Base-by-base conservation (phyloP, 2,113 vertebrate genomes). In the Passer domesticus region DNA sequence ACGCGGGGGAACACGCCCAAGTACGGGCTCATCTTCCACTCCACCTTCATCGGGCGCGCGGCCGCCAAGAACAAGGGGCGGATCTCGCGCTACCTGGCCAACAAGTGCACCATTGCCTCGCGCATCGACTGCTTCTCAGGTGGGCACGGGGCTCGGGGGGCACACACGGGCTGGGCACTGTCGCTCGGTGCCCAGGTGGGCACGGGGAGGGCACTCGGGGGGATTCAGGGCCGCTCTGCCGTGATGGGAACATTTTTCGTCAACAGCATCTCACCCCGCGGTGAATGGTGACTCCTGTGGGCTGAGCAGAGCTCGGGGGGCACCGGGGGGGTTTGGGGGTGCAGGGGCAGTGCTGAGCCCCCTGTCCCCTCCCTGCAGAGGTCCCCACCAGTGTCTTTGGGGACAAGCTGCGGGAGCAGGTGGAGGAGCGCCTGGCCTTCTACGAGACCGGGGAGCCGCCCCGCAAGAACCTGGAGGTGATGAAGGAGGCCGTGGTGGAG, bases 171-270 rank as follows among this genome's bases (percentile, higher is more conserved):
- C 5, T 4, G 12, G 55, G 9, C 5, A 10, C 25, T 2, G 30
- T 3, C 44, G 7, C 72, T 18, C 6, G 6, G 6, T 27, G 52
- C 70, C 16, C 39, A 1, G 28, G 6, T 18, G 50, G 81, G 39
- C 58, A 7, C 28, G 2, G 30, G 43, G 43, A 41, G 17, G 64
- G 44, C 4, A 0, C 96, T 98, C 3, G 98, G 99, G 3, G 3
- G 24, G 0, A 0, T 18, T 63, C 2, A 0, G 44, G 44, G 46
- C 16, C 0, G 60, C 87, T 82, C 98, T 90, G 98, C 99, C 1
- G 23, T 99, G 99, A 99, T 99, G 99, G 94, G 91, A 78, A 75
- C 44, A 99, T 99, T 99, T 99, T 99, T 99, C 99, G 99, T 99
- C 99, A 99, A 98, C 99, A 99, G 99, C 70, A 99, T 98, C 95